These are phyloP conservation scores for Sphaerophoria taeniata DNA, from an alignment of 2,888 invertebrate genomes.

Conservation along the genomic window DNA sequence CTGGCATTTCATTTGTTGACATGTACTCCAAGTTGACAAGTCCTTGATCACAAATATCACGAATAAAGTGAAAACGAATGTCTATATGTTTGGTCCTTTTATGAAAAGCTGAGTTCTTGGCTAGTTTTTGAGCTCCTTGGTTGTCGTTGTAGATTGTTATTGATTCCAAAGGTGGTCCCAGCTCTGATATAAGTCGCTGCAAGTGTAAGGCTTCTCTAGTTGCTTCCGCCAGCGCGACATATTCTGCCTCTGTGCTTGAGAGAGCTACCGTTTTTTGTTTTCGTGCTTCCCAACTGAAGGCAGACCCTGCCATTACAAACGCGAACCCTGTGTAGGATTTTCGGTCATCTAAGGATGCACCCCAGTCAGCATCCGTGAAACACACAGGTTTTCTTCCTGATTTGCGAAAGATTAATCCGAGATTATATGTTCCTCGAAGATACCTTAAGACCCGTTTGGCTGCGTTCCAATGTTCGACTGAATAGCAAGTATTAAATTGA, in stretches of 20 bases:
- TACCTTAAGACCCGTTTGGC: constrained; percentile 70
- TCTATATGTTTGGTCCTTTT: constrained; percentile 71
- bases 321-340: constrained; percentile 71
- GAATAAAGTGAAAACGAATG: constrained; percentile 61
- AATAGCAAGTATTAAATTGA: constrained; percentile 36
- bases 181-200: constrained; percentile 41
- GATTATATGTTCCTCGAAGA: constrained; percentile 53
- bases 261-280: constrained; percentile 66
- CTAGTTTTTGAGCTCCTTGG: constrained; percentile 63
- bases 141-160: constrained; percentile 69
- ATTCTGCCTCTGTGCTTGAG: constrained; percentile 43
- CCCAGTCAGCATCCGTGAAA: constrained; percentile 74
- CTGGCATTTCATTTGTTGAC: constrained; percentile 66
- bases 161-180: constrained; percentile 28
- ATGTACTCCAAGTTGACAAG: constrained; percentile 59
- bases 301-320: constrained; percentile 60
- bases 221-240: constrained; percentile 67
- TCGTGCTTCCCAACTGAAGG: constrained; percentile 72
- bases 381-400: constrained; percentile 36
- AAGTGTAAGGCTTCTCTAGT: constrained; percentile 67
- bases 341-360: constrained; percentile 52
- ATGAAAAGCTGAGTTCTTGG: constrained; percentile 48
- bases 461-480: constrained; percentile 66
- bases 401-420: constrained; percentile 44
- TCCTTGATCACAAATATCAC: constrained; percentile 43